These are phyloP conservation scores for Promerops cafer DNA, from an alignment of 2,113 vertebrate species.

Conservation along the genomic window DNA sequence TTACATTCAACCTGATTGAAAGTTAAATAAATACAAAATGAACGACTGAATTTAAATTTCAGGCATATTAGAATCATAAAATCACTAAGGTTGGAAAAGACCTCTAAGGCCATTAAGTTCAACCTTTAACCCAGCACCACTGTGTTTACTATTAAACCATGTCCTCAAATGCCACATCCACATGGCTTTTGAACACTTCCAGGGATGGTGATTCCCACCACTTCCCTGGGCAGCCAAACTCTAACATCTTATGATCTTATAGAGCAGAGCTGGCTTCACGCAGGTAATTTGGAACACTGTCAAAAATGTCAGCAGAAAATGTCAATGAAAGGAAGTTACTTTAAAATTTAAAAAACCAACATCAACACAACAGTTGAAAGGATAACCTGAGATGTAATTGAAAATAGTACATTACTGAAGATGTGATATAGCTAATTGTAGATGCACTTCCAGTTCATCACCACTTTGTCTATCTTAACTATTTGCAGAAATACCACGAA, in stretches of 20 bases:
- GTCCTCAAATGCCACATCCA: background rate
- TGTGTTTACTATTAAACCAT: accelerated
- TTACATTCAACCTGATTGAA: slow-evolving; percentile 91
- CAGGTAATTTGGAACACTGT: background rate
- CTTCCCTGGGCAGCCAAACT: background rate
- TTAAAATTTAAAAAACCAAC: background rate
- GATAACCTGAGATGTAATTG: background rate
- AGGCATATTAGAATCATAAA: background rate
- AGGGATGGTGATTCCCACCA: background rate
- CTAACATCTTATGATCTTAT: background rate
- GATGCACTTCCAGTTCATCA: background rate
- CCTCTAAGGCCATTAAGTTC: accelerated
- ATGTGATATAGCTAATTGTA: background rate
- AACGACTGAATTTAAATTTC: background rate
- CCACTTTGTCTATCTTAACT: background rate
- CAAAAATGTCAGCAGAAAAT: background rate
- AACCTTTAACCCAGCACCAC: background rate
- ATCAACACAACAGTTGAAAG: background rate
- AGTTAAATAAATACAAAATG: background rate
- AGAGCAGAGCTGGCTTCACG: background rate
- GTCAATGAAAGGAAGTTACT: background rate
- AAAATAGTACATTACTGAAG: background rate
- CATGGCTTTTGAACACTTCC: background rate
- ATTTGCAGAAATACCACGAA: background rate
- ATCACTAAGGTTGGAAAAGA: background rate